Conservation (phyloP, 2,888 invertebrate species). For the Adelognathus sp. region DNA sequence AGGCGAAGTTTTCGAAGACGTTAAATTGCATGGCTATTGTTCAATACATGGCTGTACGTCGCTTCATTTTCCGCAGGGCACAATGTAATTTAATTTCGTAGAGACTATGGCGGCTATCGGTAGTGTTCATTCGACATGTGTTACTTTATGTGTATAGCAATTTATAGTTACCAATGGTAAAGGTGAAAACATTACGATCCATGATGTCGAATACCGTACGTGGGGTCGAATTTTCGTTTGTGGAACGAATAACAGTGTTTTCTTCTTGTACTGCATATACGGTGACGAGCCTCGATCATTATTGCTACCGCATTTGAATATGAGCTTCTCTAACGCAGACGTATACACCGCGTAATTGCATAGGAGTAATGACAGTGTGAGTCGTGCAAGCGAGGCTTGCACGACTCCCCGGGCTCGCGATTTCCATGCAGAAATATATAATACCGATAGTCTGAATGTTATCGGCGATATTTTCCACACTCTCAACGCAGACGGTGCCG, state of each 20-base stretch:
- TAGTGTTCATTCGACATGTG: neutral
- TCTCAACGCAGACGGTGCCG: neutral
- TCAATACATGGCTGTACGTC: neutral
- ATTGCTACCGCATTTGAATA: neutral
- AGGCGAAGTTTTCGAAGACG: neutral
- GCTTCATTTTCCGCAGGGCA: neutral
- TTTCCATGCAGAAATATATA: neutral
- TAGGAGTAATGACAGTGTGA: neutral
- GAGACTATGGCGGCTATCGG: neutral
- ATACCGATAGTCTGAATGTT: neutral
- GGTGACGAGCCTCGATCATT: neutral
- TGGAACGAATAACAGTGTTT: no score
- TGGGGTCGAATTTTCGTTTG: no score
- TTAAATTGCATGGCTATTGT: neutral
- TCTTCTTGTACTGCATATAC: neutral
- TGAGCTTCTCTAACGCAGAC: neutral
- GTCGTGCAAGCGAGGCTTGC: neutral
- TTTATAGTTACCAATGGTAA: neutral
- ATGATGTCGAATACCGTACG: no score
- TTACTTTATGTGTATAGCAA: neutral
- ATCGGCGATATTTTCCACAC: neutral
- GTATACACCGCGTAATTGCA: neutral
- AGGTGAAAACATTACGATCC: neutral
- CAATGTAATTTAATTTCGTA: neutral
- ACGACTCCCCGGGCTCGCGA: neutral